These are phyloP conservation scores for Caenorhabditis angaria DNA, from an alignment of 2,888 invertebrate genomes.

Conservation along the genomic window DNA sequence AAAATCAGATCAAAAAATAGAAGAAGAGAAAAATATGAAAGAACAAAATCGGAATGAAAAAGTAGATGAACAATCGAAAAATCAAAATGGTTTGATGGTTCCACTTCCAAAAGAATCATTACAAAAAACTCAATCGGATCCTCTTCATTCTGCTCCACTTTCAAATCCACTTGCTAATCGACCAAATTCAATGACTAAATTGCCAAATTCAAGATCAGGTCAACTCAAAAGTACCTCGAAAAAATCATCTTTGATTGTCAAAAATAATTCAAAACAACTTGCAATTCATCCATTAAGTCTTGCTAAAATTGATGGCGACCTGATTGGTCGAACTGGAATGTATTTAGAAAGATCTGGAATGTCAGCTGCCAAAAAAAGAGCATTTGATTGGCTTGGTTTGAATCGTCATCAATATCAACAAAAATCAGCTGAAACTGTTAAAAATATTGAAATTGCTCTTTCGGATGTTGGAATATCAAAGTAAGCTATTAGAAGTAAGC, in stretches of 20 bases:
- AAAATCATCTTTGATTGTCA: too few relatives aligned
- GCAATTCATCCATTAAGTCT: slow-evolving; percentile 1
- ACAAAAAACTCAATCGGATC: too few relatives aligned
- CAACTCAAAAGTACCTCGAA: too few relatives aligned
- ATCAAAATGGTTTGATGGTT: not conserved
- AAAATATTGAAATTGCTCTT: slow-evolving; percentile 17
- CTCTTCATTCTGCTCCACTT: too few relatives aligned
- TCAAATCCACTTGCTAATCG: not conserved
- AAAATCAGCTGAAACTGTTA: slow-evolving; percentile 9
- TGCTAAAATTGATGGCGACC: slow-evolving; percentile 18
- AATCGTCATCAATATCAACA: slow-evolving; percentile 28
- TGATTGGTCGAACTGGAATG: slow-evolving; percentile 35
- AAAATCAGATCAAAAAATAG: too few relatives aligned
- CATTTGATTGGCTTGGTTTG: slow-evolving; percentile 35
- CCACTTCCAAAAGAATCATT: not conserved
- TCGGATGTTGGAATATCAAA: slow-evolving; percentile 25
- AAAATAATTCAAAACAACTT: too few relatives aligned
- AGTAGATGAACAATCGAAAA: too few relatives aligned
- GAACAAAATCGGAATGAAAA: too few relatives aligned
- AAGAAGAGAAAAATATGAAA: too few relatives aligned
- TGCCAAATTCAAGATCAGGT: too few relatives aligned
- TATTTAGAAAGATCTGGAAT: slow-evolving; percentile 29
- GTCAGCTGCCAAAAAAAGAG: slow-evolving; percentile 17
- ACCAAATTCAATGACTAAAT: slow-evolving; percentile 8
- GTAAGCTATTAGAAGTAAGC: too few relatives aligned